Conservation (phyloP, 2,113 vertebrate species). For the Aramus guarauna region DNA sequence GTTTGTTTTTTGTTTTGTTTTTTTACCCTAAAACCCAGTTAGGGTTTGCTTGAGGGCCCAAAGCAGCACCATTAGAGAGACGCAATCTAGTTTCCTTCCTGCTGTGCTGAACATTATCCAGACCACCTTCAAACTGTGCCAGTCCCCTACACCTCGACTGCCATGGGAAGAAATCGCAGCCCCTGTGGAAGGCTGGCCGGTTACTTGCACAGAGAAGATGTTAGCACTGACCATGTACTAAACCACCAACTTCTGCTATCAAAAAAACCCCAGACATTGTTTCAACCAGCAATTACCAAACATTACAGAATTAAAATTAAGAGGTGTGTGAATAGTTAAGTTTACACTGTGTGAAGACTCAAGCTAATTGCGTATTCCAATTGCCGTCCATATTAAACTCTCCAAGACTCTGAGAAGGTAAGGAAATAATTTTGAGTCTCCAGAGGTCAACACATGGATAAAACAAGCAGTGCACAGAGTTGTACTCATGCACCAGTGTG, state of each 20-base stretch:
- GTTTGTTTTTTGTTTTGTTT: no score
- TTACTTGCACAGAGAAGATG: background rate
- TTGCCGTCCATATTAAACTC: background rate
- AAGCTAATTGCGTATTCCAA: background rate
- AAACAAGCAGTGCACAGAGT: background rate
- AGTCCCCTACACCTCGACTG: background rate
- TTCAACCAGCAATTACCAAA: background rate
- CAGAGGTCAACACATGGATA: background rate
- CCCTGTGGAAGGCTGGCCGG: background rate
- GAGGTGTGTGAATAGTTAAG: background rate
- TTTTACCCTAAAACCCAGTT: background rate
- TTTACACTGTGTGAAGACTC: background rate
- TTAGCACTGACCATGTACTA: background rate
- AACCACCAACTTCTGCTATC: background rate
- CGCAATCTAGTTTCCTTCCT: background rate
- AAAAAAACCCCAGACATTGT: background rate
- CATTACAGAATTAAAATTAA: background rate
- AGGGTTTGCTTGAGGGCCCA: background rate
- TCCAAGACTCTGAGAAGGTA: background rate
- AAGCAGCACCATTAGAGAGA: background rate
- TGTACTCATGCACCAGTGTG: background rate
- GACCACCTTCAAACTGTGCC: background rate
- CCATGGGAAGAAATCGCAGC: background rate
- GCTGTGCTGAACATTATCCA: background rate
- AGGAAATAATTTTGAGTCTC: background rate